Percentiles rank a stretch among this genome's conserved stretches.
Conservation (phyloP, 1,140 invertebrate species). For the Argopecten irradians region DNA sequence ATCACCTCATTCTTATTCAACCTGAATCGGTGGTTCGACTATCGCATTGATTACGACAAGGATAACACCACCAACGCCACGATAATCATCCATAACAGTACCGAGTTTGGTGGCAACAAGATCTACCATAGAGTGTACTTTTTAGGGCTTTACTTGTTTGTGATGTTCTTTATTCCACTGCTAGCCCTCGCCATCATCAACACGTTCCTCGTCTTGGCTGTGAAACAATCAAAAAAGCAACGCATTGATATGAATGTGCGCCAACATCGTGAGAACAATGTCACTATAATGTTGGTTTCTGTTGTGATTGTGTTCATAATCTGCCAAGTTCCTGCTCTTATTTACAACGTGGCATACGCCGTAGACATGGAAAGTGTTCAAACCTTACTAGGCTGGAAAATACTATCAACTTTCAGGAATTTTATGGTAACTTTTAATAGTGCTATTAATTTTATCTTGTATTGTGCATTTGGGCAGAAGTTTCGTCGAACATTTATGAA, state of each 20-base stretch:
- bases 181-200: conserved; percentile 90
- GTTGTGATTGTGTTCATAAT: conserved; percentile 94
- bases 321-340: conserved; percentile 94
- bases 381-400: conserved; percentile 56
- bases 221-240: conserved; percentile 71
- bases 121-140: conserved; percentile 90
- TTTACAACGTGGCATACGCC: conserved; percentile 85
- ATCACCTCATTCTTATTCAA: conserved; percentile 92
- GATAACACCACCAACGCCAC: conserved; percentile 38
- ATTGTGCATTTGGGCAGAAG: conserved; percentile 97
- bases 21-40: conserved; percentile 82
- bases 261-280: conserved; percentile 75
- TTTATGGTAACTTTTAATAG: conserved; percentile 97
- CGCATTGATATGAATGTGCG: conserved; percentile 72
- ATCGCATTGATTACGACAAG: conserved; percentile 65
- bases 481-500: conserved; percentile 93
- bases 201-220: conserved; percentile 86
- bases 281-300: conserved; percentile 92
- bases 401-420: conserved; percentile 81
- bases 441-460: conserved; percentile 97
- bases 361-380: conserved; percentile 62
- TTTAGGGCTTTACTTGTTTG: conserved; percentile 93
- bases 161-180: conserved; percentile 95
- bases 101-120: conserved; percentile 83
- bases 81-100: conserved; percentile 80